Conservation (phyloP, 30 jellyfish, hydroid and myxozoan species). For the Aurelia coerulea region DNA sequence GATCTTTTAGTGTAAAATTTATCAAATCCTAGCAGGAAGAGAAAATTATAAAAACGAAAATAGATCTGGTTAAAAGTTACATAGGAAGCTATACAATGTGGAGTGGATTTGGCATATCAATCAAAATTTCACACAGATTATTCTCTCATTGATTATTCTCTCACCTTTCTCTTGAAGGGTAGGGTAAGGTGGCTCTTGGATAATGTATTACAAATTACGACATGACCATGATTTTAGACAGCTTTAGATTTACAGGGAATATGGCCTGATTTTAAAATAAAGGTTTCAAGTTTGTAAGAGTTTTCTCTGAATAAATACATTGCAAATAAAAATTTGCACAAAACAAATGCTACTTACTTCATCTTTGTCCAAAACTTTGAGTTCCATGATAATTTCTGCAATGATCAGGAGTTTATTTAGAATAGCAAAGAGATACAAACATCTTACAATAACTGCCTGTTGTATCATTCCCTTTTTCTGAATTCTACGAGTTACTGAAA, state of each 20-base stretch:
- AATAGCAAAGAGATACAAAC: not conserved
- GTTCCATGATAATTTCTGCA: slow-evolving; percentile 15
- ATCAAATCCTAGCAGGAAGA: slow-evolving; percentile 40
- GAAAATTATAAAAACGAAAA: not conserved
- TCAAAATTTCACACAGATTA: too few relatives aligned
- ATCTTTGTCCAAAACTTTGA: slow-evolving; percentile 33
- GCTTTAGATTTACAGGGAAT: too few relatives aligned
- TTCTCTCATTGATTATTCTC: too few relatives aligned
- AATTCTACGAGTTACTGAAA: too few relatives aligned
- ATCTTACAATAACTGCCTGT: not conserved
- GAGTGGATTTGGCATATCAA: not conserved
- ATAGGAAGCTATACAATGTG: not conserved
- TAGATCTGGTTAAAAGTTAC: not conserved
- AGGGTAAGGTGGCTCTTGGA: too few relatives aligned
- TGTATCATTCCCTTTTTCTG: too few relatives aligned
- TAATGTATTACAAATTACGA: too few relatives aligned
- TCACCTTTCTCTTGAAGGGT: too few relatives aligned
- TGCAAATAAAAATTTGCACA: not conserved
- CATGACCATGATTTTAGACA: too few relatives aligned
- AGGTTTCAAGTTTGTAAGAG: too few relatives aligned
- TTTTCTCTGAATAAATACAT: too few relatives aligned
- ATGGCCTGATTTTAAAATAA: too few relatives aligned
- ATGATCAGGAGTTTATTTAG: not conserved
- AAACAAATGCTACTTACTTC: slow-evolving; percentile 26
- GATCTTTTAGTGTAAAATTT: slow-evolving; percentile 24